Conservation (phyloP, 2,888 invertebrate species). For the Sipha maydis region DNA sequence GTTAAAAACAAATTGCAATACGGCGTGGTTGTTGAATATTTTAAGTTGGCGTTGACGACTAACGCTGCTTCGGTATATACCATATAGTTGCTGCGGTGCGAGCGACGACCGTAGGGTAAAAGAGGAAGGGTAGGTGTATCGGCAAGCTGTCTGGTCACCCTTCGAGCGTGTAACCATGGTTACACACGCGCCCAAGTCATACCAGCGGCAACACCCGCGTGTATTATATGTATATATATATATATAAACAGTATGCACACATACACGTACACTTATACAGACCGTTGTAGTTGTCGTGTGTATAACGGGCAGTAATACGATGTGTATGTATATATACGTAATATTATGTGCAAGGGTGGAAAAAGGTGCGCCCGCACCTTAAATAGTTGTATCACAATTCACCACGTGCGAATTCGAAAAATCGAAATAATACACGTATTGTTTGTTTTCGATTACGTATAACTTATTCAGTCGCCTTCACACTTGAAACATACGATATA, state of each 20-base stretch:
- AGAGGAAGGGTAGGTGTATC: conserved; percentile 44
- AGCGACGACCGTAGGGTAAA: too few relatives aligned
- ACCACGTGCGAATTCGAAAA: conserved; percentile 24
- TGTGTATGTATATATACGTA: not conserved
- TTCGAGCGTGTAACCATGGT: conserved; percentile 51
- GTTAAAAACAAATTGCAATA: conserved; percentile 11
- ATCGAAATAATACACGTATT: not conserved
- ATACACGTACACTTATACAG: not conserved
- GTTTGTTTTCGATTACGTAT: not conserved
- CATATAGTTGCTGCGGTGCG: too few relatives aligned
- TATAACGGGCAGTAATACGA: not conserved
- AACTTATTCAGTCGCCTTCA: not conserved
- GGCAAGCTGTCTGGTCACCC: conserved; percentile 62
- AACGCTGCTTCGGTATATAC: not conserved
- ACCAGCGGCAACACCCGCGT: conserved; percentile 52
- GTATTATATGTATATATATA: not conserved
- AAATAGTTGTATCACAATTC: too few relatives aligned
- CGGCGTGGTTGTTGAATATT: conserved; percentile 21
- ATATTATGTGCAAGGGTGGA: not conserved
- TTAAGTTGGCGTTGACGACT: conserved; percentile 9
- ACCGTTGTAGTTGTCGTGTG: not conserved
- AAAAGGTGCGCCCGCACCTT: too few relatives aligned
- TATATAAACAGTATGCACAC: not conserved
- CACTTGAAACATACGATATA: not conserved
- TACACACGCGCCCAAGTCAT: conserved; percentile 40